These are phyloP conservation scores for Scolopax bukidnonensis DNA, from an alignment of 2,797 vertebrate species.

Conservation along the genomic window DNA sequence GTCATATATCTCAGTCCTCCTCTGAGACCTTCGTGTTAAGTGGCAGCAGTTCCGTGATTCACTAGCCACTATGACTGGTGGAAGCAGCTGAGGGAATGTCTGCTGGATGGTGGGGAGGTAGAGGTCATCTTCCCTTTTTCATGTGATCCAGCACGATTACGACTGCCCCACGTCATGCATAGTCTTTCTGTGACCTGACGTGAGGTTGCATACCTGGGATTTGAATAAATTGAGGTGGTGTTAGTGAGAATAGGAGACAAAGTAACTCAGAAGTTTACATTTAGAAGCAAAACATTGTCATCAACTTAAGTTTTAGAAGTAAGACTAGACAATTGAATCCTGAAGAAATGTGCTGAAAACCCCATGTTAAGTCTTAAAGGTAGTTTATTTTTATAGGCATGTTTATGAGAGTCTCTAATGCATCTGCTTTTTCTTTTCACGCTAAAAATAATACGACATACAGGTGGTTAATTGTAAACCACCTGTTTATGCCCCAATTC, in stretches of 20 bases:
- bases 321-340: neutral
- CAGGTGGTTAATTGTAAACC: neutral
- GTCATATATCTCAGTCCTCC: neutral
- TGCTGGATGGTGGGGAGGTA: neutral
- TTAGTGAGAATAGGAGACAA: neutral
- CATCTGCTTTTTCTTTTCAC: neutral
- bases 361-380: neutral
- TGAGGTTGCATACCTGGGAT: neutral
- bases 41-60: neutral
- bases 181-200: neutral
- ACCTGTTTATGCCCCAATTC: no score
- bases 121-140: neutral
- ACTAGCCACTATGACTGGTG: neutral
- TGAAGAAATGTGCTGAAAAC: neutral
- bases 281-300: neutral
- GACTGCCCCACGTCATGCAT: neutral
- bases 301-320: neutral
- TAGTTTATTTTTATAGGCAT: neutral
- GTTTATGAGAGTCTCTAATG: neutral
- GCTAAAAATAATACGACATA: neutral
- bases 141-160: fast-evolving
- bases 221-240: neutral
- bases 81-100: neutral
- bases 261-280: neutral
- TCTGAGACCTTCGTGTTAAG: neutral